Base-by-base conservation (phyloP, 2,888 invertebrate genomes). In the Chloroclystis v-ata region DNA sequence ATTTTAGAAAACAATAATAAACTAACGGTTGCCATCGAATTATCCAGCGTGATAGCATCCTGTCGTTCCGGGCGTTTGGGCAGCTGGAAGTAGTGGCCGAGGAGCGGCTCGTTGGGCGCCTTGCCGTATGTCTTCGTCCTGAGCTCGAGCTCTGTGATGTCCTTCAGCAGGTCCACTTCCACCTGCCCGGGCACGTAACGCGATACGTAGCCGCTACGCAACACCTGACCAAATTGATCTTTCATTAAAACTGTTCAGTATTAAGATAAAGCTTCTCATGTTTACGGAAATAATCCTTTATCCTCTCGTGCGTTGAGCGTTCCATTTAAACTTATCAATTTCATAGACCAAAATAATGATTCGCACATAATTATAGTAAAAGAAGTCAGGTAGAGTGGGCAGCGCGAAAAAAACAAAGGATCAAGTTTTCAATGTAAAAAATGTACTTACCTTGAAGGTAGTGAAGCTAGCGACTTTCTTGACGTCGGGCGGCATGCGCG, bases 371-470 rank as follows among this genome's bases (percentile, higher is more conserved):
- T n/a, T n/a, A n/a, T n/a, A n/a, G n/a, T n/a, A n/a, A n/a, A n/a
- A n/a, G n/a, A n/a, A n/a, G n/a, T n/a, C n/a, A n/a, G n/a, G n/a
- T n/a, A n/a, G n/a, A n/a, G n/a, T n/a, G n/a, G n/a, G n/a, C n/a
- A n/a, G n/a, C n/a, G n/a, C n/a, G n/a, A n/a, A n/a, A n/a, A n/a
- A n/a, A n/a, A n/a, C n/a, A n/a, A n/a, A n/a, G n/a, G n/a, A n/a
- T n/a, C n/a, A n/a, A n/a, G n/a, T n/a, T n/a, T n/a, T n/a, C n/a
- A n/a, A n/a, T n/a, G n/a, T n/a, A n/a, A n/a, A n/a, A n/a, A n/a
- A n/a, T n/a, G n/a, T n/a, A n/a, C n/a, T n/a, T 42, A 93, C 95
- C 81, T 93, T 92, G 43, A 94, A 84, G 0, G 95, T 95, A 12
- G 94, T 94, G 40, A 91, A 93, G 62, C 95, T 95, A 52, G 92